Percentiles rank a stretch among this genome's conserved stretches.
These are phyloP conservation scores for Pangasius macronema DNA, from an alignment of 2,797 vertebrate species.

Conservation along the genomic window DNA sequence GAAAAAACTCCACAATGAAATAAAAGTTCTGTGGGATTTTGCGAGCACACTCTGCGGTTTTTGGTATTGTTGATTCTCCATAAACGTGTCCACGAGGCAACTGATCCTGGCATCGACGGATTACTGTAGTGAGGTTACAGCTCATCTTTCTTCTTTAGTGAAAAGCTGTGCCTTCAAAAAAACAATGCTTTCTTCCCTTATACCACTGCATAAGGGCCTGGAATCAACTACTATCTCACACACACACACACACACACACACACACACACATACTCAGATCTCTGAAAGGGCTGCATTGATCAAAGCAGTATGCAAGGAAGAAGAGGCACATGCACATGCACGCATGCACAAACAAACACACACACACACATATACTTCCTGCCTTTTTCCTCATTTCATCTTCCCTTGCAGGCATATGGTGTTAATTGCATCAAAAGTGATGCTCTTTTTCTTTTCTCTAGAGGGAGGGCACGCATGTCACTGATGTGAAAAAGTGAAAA, in stretches of 20 bases:
- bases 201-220: conserved; percentile 72
- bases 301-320: conserved; percentile 65
- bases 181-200: conserved; percentile 69
- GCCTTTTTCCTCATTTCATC: conserved; percentile 64
- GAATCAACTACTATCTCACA: conserved; percentile 73
- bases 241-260: conserved; percentile 34
- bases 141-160: conserved; percentile 65
- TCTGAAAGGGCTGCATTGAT: conserved; percentile 62
- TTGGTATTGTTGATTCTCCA: conserved; percentile 39
- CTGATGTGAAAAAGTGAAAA: conserved; percentile 83
- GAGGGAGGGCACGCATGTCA: conserved; percentile 63
- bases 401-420: conserved; percentile 80
- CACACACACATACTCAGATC: conserved; percentile 16
- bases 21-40: conserved; percentile 49
- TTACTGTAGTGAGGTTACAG: conserved; percentile 66
- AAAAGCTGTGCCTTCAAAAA: conserved; percentile 54
- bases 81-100: conserved; percentile 61
- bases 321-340: conserved; percentile 24
- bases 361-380: conserved; percentile 29
- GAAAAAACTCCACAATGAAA: conserved; percentile 22
- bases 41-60: conserved; percentile 52
- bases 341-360: conserved; percentile 17
- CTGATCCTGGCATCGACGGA: conserved; percentile 49
- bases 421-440: conserved; percentile 81
- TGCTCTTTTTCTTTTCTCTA: conserved; percentile 50